phyloP scores from a whole-genome alignment of 2,113 vertebrate species.

The Eulacestoma nigropectus region DNA sequence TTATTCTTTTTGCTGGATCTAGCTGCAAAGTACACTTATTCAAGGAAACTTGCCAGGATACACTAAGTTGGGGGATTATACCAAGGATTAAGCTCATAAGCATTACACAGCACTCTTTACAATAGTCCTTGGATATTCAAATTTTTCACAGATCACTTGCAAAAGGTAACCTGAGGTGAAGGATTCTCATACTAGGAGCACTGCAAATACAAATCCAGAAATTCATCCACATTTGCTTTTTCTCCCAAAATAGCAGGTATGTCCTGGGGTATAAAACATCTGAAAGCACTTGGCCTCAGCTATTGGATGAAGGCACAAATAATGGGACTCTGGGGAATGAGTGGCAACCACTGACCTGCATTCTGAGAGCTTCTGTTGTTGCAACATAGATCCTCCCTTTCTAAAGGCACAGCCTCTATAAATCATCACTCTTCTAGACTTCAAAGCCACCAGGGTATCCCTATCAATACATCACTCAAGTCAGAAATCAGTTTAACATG shows the following conservation, averaged over 20 bases:
- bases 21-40: not conserved
- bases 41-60: slow-evolving; percentile 10
- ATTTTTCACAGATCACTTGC: not conserved
- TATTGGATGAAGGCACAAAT: not conserved
- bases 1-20: not conserved
- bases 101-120: not conserved
- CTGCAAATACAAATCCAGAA: not conserved
- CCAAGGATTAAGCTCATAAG: not conserved
- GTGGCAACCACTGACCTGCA: not conserved
- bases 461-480: slow-evolving; percentile 6
- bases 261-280: not conserved
- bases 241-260: not conserved
- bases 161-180: not conserved
- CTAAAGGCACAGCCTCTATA: slow-evolving; percentile 8
- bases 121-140: not conserved
- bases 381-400: not conserved
- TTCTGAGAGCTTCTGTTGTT: slow-evolving; percentile 17
- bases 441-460: slow-evolving; percentile 16
- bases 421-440: slow-evolving; percentile 16
- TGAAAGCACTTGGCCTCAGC: not conserved
- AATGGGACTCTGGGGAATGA: not conserved
- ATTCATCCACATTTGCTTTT: not conserved
- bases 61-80: not conserved
- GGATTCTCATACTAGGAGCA: not conserved
- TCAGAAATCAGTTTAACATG: slow-evolving; percentile 27